Evolutionary conservation across 1,140 invertebrate genomes (phyloP).

Genomic region (Atta colombica): DNA sequence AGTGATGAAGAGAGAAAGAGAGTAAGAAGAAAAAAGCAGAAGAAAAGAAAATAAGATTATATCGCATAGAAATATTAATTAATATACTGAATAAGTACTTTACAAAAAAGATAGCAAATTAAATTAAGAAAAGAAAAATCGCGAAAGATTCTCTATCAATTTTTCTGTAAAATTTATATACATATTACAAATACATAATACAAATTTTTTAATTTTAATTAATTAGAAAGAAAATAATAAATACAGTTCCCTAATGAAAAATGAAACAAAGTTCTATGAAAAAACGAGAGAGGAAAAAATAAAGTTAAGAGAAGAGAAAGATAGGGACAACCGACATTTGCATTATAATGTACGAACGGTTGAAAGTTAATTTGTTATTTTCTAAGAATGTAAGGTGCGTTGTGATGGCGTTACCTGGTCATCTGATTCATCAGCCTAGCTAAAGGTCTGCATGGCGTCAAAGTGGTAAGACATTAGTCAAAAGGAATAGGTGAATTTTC

Average conservation of each 20-base stretch:
- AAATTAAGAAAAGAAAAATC: constrained; percentile 1
- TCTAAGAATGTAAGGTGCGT: constrained; percentile 84
- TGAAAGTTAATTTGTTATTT: constrained; percentile 61
- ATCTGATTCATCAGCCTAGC: constrained; percentile 87
- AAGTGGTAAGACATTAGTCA: constrained; percentile 86
- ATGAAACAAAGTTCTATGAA: neutral
- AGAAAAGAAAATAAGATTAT: constrained; percentile 29
- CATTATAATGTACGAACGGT: constrained; percentile 25
- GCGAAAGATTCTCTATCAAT: constrained; percentile 5
- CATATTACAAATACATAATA: neutral
- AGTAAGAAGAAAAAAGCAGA: neutral
- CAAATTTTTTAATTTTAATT: neutral
- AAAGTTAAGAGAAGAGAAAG: constrained; percentile 36
- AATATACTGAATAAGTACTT: neutral
- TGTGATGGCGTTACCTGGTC: constrained; percentile 86
- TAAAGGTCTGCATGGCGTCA: constrained; percentile 87
- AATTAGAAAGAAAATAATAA: constrained; percentile 1
- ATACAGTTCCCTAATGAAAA: neutral
- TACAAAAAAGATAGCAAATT: constrained; percentile 14
- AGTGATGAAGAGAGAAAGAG: constrained; percentile 38
- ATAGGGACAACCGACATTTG: constrained; percentile 5
- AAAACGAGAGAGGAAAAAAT: neutral
- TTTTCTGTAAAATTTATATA: neutral
- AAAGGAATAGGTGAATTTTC: constrained; percentile 84
- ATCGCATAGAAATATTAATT: constrained; percentile 8